Base-by-base conservation (phyloP, 2,888 invertebrate species). In the Lysandra coridon region DNA sequence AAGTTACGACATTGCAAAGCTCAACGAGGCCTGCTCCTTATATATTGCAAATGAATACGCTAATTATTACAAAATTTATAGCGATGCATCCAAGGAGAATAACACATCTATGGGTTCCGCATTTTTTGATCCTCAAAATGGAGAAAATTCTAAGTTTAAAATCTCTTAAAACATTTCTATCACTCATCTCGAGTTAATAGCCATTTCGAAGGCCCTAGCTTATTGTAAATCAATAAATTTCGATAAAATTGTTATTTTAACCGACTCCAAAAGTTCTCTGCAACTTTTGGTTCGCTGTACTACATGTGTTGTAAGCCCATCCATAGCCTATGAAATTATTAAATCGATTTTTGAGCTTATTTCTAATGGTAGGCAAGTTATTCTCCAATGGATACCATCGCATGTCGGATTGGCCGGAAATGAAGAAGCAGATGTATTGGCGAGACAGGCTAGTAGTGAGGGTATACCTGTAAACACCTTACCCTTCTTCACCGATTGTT, bases 101-200 rank as follows among this genome's bases (percentile, higher is more conserved):
- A 60, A n/a, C n/a, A n/a, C 5, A n/a, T 60, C 60, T 5, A 60
- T 60, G 60, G 17, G 60, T 14, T 60, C 17, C 5, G 60, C n/a
- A 60, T 60, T 60, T 60, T 60, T 60, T 17, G n/a, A 60, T 60
- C 60, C 60, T 60, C 60, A 60, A 60, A 60, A n/a, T 60, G n/a
- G 60, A 5, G 14, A 1, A 0, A 60, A n/a, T 60, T 17, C 6
- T 60, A 60, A 17, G n/a, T 60, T 60, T 60, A 17, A 60, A 60
- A n/a, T 60, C 60, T 60, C 5, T n/a, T 14, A 17, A 5, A n/a
- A 60, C 6, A 60, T 60, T 5, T 5, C 60, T 60, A 60, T 60
- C 5, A 4, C n/a, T 4, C 6, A 60, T 14, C 17, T 60, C n/a
- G 60, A 60, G 17, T n/a, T n/a, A 60, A 60, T 60, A 60, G n/a